These are phyloP conservation scores for Anhinga anhinga DNA, from an alignment of 2,113 vertebrate genomes.

Conservation along the genomic window DNA sequence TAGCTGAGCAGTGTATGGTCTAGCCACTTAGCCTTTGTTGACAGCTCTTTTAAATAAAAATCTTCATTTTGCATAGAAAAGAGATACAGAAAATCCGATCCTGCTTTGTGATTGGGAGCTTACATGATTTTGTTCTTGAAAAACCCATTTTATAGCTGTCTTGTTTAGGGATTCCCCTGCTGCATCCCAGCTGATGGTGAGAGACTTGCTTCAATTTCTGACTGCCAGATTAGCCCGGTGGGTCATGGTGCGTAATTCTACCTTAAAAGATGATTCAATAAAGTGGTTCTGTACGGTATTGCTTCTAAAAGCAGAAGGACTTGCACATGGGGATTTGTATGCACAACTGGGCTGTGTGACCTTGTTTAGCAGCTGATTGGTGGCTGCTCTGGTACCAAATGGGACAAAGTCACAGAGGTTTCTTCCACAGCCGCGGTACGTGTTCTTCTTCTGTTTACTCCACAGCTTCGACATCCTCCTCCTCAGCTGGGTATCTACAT, in stretches of 20 bases:
- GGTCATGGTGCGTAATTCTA: not conserved
- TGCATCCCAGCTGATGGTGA: not conserved
- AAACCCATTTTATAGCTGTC: not conserved
- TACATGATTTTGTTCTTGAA: not conserved
- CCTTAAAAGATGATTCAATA: not conserved
- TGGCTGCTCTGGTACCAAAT: not conserved
- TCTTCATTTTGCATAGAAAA: not conserved
- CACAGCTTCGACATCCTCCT: not conserved
- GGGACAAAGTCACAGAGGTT: not conserved
- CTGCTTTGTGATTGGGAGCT: not conserved
- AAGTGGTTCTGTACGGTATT: not conserved
- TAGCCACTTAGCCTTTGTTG: not conserved
- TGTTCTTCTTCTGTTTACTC: not conserved
- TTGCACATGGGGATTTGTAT: not conserved
- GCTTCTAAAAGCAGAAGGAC: not conserved
- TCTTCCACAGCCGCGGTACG: not conserved
- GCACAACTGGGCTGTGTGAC: not conserved
- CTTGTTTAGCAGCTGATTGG: not conserved
- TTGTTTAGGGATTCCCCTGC: not conserved
- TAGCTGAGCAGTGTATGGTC: not conserved
- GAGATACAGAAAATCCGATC: not conserved
- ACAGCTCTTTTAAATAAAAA: not conserved
- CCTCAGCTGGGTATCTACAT: not conserved
- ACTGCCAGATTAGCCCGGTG: not conserved
- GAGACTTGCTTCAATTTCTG: not conserved